Conservation (phyloP, 2,797 vertebrate genomes). For the Brachyrhaphis roseni region DNA sequence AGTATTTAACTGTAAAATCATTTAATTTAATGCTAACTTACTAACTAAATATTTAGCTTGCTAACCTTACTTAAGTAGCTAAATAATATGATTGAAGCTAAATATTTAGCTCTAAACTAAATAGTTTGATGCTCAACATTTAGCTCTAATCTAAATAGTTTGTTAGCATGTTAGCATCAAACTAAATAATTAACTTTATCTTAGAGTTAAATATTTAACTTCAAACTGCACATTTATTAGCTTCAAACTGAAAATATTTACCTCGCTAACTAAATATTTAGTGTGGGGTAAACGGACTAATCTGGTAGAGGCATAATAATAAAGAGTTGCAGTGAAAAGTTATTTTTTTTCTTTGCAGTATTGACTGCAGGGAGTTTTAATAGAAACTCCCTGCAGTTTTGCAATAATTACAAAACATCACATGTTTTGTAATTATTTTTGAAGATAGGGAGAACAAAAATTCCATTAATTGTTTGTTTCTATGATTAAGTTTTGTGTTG, state of each 20-base stretch:
- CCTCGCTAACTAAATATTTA: not conserved
- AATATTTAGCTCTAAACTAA: no score
- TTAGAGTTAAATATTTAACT: not conserved
- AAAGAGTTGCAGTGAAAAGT: not conserved
- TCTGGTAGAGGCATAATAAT: not conserved
- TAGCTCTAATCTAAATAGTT: not conserved
- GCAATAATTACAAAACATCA: no score
- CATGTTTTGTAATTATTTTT: not conserved
- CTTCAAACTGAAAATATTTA: not conserved
- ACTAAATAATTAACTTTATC: not conserved
- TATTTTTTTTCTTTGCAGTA: not conserved
- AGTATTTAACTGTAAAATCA: not conserved
- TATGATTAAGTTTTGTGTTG: not conserved
- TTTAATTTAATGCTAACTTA: not conserved
- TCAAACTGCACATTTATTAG: not conserved
- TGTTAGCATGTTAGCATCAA: not conserved
- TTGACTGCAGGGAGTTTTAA: not conserved
- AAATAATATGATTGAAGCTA: not conserved
- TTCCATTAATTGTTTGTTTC: not conserved
- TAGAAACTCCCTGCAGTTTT: no score
- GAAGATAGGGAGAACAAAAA: not conserved
- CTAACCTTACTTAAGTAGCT: no score
- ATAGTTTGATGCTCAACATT: no score
- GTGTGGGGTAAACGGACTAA: not conserved
- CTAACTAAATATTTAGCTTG: not conserved